phyloP scores from a whole-genome alignment of 2,797 vertebrate genomes.

The Mus spretus region DNA sequence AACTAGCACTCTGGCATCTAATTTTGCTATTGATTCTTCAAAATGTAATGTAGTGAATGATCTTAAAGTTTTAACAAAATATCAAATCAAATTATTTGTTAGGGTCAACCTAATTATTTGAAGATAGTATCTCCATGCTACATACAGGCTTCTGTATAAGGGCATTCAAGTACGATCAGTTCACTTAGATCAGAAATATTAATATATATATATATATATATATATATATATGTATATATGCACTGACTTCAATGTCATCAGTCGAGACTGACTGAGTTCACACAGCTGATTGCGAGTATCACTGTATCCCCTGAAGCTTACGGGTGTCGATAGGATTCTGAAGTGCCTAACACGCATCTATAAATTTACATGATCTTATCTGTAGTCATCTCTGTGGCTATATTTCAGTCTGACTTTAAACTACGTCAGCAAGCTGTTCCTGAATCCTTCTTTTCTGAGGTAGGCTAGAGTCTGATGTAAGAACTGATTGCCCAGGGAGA shows the following conservation, averaged over 20 bases:
- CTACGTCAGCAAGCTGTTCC: background rate
- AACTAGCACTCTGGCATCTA: background rate
- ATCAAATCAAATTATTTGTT: conserved; percentile 20
- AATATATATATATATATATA: background rate
- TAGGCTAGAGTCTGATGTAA: background rate
- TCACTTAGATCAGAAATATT: background rate
- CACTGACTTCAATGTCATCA: background rate
- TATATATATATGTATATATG: background rate
- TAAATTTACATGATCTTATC: background rate
- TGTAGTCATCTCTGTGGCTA: background rate
- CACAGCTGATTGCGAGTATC: conserved; percentile 22
- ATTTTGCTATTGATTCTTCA: conserved; percentile 6
- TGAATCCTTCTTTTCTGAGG: background rate
- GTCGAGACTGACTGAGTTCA: background rate
- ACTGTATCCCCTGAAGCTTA: background rate
- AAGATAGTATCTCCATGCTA: background rate
- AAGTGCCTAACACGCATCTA: background rate
- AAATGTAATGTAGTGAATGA: background rate
- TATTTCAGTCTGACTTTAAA: background rate
- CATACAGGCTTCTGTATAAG: background rate
- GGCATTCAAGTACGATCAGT: background rate
- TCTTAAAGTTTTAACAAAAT: background rate
- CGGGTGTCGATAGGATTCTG: background rate
- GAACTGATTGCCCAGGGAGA: background rate
- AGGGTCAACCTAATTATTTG: background rate